Evolutionary conservation across 2,797 vertebrate genomes (phyloP).

Genomic region (Tangara arthus): DNA sequence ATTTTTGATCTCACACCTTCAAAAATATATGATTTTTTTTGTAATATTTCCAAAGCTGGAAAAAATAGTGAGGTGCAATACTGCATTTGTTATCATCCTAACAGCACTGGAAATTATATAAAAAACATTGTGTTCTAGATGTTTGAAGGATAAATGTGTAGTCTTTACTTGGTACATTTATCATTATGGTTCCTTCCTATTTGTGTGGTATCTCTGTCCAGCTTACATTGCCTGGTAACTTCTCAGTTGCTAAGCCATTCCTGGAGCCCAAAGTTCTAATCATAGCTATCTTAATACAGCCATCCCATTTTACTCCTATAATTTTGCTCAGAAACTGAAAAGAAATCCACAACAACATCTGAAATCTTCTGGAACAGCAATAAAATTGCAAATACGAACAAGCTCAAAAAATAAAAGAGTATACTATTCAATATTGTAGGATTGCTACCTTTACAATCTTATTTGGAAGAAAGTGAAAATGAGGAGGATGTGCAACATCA

Average conservation of each 20-base stretch:
- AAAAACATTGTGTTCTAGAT: neutral
- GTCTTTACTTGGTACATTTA: neutral
- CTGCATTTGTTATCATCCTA: neutral
- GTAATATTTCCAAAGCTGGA: neutral
- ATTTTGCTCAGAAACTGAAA: neutral
- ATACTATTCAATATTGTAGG: neutral
- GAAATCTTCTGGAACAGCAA: neutral
- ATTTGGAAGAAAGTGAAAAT: neutral
- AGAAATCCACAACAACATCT: neutral
- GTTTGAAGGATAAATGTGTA: neutral
- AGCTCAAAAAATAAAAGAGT: neutral
- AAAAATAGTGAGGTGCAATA: neutral
- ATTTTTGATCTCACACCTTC: neutral
- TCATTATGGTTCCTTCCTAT: neutral
- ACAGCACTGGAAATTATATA: neutral
- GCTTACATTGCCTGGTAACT: neutral
- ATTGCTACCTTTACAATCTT: neutral
- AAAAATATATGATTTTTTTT: fast-evolving
- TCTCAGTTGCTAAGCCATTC: neutral
- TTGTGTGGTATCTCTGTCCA: neutral
- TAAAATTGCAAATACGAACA: neutral
- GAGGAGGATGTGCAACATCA: neutral
- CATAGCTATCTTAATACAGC: neutral
- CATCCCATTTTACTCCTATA: neutral
- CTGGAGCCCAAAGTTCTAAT: neutral